These are phyloP conservation scores for Esox niger DNA, from an alignment of 2,113 vertebrate genomes.

Conservation along the genomic window DNA sequence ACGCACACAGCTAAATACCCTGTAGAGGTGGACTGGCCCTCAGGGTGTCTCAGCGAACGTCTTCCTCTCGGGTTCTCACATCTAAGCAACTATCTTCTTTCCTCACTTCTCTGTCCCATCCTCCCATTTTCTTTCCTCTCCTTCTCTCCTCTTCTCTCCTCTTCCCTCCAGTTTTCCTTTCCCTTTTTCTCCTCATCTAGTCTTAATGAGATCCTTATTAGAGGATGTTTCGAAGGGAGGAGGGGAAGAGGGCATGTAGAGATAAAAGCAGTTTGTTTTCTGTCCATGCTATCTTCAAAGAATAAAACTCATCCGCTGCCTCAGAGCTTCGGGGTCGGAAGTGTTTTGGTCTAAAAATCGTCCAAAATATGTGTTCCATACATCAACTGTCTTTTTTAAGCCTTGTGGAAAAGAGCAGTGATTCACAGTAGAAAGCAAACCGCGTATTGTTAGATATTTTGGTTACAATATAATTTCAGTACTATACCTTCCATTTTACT, in stretches of 20 bases:
- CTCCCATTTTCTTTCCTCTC: too few species aligned
- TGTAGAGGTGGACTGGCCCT: constrained; percentile 41
- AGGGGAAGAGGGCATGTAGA: constrained; percentile 2
- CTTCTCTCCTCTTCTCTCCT: too few species aligned
- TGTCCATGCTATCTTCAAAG: constrained; percentile 21
- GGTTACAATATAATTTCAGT: too few species aligned
- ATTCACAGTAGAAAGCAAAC: not conserved
- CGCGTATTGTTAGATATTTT: too few species aligned
- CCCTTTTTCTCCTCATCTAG: constrained; percentile 1
- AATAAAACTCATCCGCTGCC: not conserved
- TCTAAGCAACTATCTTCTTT: constrained; percentile 54
- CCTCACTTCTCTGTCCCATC: too few species aligned
- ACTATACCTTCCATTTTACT: too few species aligned
- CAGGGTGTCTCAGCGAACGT: constrained; percentile 51
- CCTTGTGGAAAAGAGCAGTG: not conserved
- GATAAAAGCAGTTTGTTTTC: constrained; percentile 47
- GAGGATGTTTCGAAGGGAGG: constrained; percentile 41
- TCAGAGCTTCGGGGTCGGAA: not conserved
- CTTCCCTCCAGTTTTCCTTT: constrained; percentile 12
- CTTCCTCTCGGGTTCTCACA: constrained; percentile 21
- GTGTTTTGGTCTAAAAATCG: not conserved
- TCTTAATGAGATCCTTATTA: constrained; percentile 70
- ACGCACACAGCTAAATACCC: constrained; percentile 13
- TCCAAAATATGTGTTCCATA: not conserved
- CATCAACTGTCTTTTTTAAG: too few species aligned